Conservation (phyloP, 1,140 invertebrate species). For the Drosophila ironensis region DNA sequence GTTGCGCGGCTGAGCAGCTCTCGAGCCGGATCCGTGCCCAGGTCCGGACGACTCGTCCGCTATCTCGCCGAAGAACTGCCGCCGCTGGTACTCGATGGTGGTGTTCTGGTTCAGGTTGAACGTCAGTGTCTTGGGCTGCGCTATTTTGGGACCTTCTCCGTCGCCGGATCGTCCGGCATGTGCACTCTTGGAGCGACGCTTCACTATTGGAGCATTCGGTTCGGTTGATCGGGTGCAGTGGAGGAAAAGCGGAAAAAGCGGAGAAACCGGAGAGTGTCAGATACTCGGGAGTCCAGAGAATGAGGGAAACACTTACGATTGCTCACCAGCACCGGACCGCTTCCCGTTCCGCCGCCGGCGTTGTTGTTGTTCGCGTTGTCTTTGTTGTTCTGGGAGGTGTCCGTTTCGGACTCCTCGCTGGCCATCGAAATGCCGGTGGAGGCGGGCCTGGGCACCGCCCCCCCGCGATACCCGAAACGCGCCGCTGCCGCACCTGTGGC, state of each 20-base stretch:
- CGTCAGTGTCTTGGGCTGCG: constrained; percentile 77
- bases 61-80: constrained; percentile 76
- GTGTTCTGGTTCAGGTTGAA: constrained; percentile 81
- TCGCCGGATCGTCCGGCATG: constrained; percentile 61
- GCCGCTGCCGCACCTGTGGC: constrained; percentile 40
- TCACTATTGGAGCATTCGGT: constrained; percentile 56
- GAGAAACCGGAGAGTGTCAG: too few species aligned
- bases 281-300: too few species aligned
- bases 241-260: too few species aligned
- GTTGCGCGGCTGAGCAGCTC: constrained; percentile 19
- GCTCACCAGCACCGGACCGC: constrained; percentile 57
- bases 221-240: too few species aligned
- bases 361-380: constrained; percentile 38
- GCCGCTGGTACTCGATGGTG: constrained; percentile 78
- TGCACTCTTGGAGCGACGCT: constrained; percentile 82
- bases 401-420: constrained; percentile 44
- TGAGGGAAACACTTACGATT: constrained; percentile 63
- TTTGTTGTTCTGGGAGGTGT: constrained; percentile 54
- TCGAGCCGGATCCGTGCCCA: constrained; percentile 10
- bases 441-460: constrained; percentile 66
- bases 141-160: constrained; percentile 68
- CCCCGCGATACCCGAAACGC: constrained; percentile 76
- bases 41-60: constrained; percentile 37
- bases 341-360: constrained; percentile 15
- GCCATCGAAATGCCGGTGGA: constrained; percentile 50